These are phyloP conservation scores for Drosophila suzukii DNA, from an alignment of 1,140 invertebrate species.

Conservation along the genomic window DNA sequence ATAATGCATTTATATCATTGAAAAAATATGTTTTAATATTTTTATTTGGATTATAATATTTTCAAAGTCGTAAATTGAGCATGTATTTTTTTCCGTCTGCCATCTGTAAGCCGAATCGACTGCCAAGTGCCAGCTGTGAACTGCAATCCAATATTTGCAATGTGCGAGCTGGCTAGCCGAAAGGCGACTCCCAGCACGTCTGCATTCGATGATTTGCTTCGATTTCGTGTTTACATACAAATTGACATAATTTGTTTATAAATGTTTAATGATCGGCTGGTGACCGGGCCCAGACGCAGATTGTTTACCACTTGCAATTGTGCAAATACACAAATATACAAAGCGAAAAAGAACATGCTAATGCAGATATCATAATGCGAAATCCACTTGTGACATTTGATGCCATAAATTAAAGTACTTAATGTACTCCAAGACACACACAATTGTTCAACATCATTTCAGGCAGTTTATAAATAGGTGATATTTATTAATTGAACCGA, in stretches of 20 bases:
- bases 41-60: too few species aligned
- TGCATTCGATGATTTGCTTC: constrained; percentile 47
- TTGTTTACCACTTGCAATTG: constrained; percentile 42
- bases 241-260: constrained; percentile 83
- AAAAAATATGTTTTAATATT: too few species aligned
- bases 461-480: constrained; percentile 48
- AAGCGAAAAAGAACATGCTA: constrained; percentile 42
- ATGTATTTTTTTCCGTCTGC: background rate
- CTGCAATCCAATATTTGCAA: constrained; percentile 65
- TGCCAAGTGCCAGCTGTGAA: constrained; percentile 23
- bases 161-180: constrained; percentile 37
- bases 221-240: constrained; percentile 70
- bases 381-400: constrained; percentile 1
- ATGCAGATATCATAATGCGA: constrained; percentile 61
- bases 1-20: too few species aligned
- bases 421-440: constrained; percentile 7
- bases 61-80: background rate
- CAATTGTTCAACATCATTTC: constrained; percentile 32
- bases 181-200: constrained; percentile 33
- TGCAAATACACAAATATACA: constrained; percentile 42
- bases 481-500: constrained; percentile 41
- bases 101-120: constrained; percentile 15
- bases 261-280: constrained; percentile 67
- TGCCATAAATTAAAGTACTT: constrained; percentile 39
- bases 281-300: constrained; percentile 38